A percentile compares a stretch with the other conserved stretches of the same genome.
These are phyloP conservation scores for Hemaris fuciformis DNA, from an alignment of 2,888 invertebrate species.

Conservation along the genomic window DNA sequence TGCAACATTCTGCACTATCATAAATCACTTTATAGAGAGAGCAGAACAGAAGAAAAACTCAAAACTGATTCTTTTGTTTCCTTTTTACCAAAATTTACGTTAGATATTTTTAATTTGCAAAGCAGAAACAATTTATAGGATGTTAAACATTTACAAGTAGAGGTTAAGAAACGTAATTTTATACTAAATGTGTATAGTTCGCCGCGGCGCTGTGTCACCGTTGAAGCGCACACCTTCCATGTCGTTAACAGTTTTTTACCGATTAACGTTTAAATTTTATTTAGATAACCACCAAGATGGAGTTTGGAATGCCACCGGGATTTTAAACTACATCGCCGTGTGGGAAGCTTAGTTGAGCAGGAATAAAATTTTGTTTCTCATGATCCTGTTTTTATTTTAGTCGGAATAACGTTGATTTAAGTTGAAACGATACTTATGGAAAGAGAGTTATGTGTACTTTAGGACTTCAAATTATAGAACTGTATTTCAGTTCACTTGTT, in stretches of 20 bases:
- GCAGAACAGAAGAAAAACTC: no score
- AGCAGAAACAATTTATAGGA: no score
- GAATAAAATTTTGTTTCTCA: background rate
- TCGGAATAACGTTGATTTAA: background rate
- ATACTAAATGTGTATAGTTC: background rate
- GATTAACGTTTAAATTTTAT: slow-evolving; percentile 6
- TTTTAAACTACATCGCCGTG: background rate
- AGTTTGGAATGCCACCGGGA: background rate
- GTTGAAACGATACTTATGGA: no score
- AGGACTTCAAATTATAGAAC: no score
- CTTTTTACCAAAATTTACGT: no score
- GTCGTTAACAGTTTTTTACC: slow-evolving; percentile 10
- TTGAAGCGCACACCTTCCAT: background rate
- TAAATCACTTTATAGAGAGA: no score
- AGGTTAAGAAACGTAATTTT: background rate
- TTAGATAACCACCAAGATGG: slow-evolving; percentile 2
- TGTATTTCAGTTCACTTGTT: no score
- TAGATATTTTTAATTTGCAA: no score
- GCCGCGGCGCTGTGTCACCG: background rate
- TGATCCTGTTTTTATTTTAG: background rate
- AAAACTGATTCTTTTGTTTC: no score
- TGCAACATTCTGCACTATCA: no score
- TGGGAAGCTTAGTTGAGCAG: background rate
- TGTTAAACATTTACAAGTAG: no score
- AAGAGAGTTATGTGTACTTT: no score